Conservation (phyloP, 2,888 invertebrate species). For the Ormyrus pomaceus region DNA sequence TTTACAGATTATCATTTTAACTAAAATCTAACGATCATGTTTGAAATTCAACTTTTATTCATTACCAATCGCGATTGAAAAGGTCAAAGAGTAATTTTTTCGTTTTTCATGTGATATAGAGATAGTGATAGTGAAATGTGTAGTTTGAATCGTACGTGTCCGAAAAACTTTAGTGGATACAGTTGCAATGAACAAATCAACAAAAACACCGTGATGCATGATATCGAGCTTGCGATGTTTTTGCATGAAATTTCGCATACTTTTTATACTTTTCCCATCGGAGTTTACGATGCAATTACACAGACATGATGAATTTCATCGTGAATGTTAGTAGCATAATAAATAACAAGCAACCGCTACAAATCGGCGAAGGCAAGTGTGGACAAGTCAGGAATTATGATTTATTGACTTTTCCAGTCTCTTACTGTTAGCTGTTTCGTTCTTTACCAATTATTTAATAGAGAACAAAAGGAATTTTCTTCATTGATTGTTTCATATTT, state of each 20-base stretch:
- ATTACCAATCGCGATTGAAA: background rate
- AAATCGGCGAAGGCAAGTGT: conserved; percentile 75
- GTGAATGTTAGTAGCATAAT: conserved; percentile 14
- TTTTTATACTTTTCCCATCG: conserved; percentile 30
- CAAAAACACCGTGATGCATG: conserved; percentile 45
- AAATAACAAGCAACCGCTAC: conserved; percentile 71
- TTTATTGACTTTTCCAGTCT: conserved; percentile 51
- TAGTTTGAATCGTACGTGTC: conserved; percentile 23
- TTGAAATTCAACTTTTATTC: too few species aligned
- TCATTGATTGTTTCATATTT: conserved; percentile 23
- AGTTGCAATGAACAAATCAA: conserved; percentile 31
- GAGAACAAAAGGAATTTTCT: conserved; percentile 22
- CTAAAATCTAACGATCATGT: too few species aligned
- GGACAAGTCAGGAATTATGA: conserved; percentile 60
- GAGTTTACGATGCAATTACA: conserved; percentile 17
- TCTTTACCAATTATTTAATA: conserved; percentile 20
- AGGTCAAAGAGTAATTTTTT: conserved; percentile 47
- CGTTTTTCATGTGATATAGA: background rate
- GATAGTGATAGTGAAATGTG: conserved; percentile 6
- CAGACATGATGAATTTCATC: conserved; percentile 21
- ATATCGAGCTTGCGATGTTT: conserved; percentile 47
- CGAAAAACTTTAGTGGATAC: conserved; percentile 14
- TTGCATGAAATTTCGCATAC: conserved; percentile 52
- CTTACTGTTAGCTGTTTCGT: conserved; percentile 46
- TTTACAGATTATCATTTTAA: too few species aligned